phyloP scores from a whole-genome alignment of 2,797 vertebrate genomes.

The Pelochelys cantorii region DNA sequence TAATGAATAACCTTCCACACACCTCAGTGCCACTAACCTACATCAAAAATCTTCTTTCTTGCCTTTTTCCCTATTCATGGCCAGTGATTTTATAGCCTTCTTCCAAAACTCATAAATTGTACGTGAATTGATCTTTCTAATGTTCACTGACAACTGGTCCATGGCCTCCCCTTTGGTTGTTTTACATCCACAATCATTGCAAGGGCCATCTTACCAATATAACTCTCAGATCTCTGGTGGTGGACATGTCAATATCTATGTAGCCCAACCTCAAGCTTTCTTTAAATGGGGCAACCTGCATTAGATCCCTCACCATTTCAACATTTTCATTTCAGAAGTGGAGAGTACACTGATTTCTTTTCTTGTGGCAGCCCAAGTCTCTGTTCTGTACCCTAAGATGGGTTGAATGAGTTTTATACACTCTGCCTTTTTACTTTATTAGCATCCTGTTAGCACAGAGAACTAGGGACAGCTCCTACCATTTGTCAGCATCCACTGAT shows the following conservation, averaged over 20 bases:
- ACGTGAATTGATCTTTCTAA: no score
- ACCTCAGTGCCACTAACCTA: no score
- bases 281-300: not conserved
- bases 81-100: no score
- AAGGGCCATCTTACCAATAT: not conserved
- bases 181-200: not conserved
- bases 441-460: not conserved
- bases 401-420: not conserved
- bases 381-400: not conserved
- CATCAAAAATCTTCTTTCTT: no score
- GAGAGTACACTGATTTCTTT: not conserved
- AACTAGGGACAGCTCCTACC: not conserved
- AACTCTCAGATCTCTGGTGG: not conserved
- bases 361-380: not conserved
- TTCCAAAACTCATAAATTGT: no score
- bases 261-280: not conserved
- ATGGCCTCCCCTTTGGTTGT: no score
- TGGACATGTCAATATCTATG: not conserved
- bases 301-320: not conserved
- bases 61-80: no score
- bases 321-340: not conserved
- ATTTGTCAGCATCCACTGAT: not conserved
- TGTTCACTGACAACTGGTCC: no score
- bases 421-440: not conserved
- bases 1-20: no score